Evolutionary conservation across 2,797 vertebrate species (phyloP).

Genomic region (Melanogrammus aeglefinus): DNA sequence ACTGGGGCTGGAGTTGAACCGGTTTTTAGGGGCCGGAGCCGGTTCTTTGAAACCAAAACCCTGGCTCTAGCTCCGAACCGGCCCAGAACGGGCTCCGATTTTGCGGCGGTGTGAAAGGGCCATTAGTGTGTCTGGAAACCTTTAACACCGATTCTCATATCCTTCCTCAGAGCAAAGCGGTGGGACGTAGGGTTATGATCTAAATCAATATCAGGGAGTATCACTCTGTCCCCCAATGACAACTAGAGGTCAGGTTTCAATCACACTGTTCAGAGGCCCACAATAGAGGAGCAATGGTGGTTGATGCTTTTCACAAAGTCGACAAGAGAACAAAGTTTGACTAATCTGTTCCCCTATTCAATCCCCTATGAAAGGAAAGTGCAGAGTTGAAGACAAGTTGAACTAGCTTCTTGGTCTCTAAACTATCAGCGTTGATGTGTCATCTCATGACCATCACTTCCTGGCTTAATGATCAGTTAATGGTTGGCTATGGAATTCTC

Average conservation of each 20-base stretch:
- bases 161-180: not conserved
- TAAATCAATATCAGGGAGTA: not conserved
- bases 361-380: not conserved
- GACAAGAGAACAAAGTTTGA: not conserved
- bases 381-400: not conserved
- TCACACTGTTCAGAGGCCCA: not conserved
- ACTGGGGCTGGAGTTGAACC: too few species aligned
- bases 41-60: too few species aligned
- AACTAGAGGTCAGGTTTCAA: not conserved
- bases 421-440: not conserved
- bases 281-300: too few species aligned
- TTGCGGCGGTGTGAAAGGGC: too few species aligned
- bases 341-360: not conserved
- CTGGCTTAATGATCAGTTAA: too few species aligned
- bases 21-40: too few species aligned
- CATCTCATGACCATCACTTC: not conserved
- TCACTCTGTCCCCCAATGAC: not conserved
- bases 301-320: not conserved
- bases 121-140: too few species aligned
- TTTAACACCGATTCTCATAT: too few species aligned
- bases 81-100: too few species aligned
- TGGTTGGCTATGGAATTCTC: too few species aligned
- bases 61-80: too few species aligned
- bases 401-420: not conserved
- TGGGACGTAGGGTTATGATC: not conserved